Evolutionary conservation across 2,888 invertebrate species (phyloP).

Genomic region (Geophilus truncorum): DNA sequence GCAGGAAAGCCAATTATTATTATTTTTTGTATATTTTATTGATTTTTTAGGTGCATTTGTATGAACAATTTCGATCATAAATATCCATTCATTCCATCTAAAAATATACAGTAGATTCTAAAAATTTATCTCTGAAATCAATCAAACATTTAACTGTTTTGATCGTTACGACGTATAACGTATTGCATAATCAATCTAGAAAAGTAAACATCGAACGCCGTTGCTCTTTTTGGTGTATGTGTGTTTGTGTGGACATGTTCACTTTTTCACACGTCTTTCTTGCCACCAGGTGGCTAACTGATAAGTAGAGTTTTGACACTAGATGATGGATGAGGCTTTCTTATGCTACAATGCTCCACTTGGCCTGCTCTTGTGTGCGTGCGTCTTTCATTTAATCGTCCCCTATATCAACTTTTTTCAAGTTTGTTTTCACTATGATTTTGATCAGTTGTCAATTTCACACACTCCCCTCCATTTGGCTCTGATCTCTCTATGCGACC

Average conservation of each 20-base stretch:
- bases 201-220: not conserved
- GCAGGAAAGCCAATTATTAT: too few relatives aligned
- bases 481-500: not conserved
- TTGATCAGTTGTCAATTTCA: constrained; percentile 27
- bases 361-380: constrained; percentile 13
- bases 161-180: too few relatives aligned
- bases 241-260: not conserved
- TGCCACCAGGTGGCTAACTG: not conserved
- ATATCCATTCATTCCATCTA: too few relatives aligned
- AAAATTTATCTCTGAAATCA: too few relatives aligned
- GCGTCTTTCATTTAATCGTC: constrained; percentile 17
- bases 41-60: too few relatives aligned
- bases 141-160: too few relatives aligned
- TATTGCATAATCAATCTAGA: too few relatives aligned
- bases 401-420: constrained; percentile 18
- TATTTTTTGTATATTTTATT: too few relatives aligned
- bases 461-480: constrained; percentile 22
- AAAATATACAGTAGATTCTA: too few relatives aligned
- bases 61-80: too few relatives aligned
- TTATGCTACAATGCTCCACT: not conserved
- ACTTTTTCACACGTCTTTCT: constrained; percentile 5
- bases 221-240: not conserved
- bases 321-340: constrained; percentile 17
- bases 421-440: constrained; percentile 19
- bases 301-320: constrained; percentile 19